Percentiles rank a stretch among this genome's conserved stretches.
These are phyloP conservation scores for Malacoraja senta DNA, from an alignment of 2,797 vertebrate species.

Conservation along the genomic window DNA sequence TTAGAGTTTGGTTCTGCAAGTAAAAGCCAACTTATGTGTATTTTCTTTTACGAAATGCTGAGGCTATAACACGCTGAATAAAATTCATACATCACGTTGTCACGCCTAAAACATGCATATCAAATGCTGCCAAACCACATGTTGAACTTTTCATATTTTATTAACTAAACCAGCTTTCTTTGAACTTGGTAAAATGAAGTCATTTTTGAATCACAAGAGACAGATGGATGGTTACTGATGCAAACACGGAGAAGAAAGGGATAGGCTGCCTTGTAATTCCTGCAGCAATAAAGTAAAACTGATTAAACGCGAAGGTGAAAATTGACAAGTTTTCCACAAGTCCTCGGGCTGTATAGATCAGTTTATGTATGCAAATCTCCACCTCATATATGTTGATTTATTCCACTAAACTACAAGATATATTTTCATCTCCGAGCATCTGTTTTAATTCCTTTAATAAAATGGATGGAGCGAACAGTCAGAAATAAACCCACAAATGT, in stretches of 20 bases:
- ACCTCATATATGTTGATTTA: slow-evolving; percentile 2
- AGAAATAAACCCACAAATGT: slow-evolving; percentile 79
- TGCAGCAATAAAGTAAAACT: not conserved
- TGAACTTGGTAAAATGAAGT: slow-evolving; percentile 32
- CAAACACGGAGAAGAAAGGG: not conserved
- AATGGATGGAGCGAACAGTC: slow-evolving; percentile 76
- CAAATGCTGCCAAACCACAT: not conserved
- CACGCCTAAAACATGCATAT: not conserved
- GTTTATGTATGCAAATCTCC: not conserved
- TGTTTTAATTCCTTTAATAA: slow-evolving; percentile 75
- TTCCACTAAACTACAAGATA: not conserved
- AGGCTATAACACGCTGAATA: not conserved
- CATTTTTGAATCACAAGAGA: slow-evolving; percentile 18
- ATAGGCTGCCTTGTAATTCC: not conserved
- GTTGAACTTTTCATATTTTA: not conserved
- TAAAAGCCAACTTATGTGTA: not conserved
- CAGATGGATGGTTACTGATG: slow-evolving; percentile 8
- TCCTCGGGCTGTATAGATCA: not conserved
- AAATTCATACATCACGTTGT: not conserved
- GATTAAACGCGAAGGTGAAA: slow-evolving; percentile 33
- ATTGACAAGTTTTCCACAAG: slow-evolving; percentile 20
- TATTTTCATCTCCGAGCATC: slow-evolving; percentile 66
- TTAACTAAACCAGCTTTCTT: slow-evolving; percentile 23
- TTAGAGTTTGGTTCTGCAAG: not conserved
- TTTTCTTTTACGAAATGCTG: not conserved